Conservation (phyloP, 2,113 vertebrate genomes). For the Mesembrinibis cayennensis region DNA sequence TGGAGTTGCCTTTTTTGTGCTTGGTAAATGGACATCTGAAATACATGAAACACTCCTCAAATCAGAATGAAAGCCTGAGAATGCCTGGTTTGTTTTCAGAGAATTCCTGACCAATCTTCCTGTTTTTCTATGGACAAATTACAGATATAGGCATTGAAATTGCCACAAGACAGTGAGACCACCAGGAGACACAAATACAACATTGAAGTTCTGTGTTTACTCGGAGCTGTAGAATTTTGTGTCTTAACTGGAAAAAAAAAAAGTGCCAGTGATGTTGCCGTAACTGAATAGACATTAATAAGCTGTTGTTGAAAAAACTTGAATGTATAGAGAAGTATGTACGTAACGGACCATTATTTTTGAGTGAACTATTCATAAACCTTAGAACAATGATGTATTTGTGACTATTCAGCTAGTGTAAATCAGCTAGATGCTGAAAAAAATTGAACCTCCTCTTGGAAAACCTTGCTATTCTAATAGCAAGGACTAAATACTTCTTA, state of each 20-base stretch:
- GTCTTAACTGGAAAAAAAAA: background rate
- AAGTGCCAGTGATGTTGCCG: background rate
- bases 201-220: background rate
- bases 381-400: background rate
- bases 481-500: background rate
- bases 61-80: background rate
- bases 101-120: background rate
- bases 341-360: accelerated
- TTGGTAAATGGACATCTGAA: background rate
- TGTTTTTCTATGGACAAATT: background rate
- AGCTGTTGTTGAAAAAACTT: background rate
- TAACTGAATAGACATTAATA: background rate
- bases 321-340: background rate
- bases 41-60: background rate
- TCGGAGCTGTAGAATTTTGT: background rate
- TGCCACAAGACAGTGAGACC: background rate
- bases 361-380: background rate
- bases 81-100: background rate
- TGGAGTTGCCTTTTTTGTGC: background rate
- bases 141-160: background rate
- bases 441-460: background rate
- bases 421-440: background rate
- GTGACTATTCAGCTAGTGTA: background rate
- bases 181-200: background rate
- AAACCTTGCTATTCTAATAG: background rate